A percentile compares a stretch with the other conserved stretches of the same genome.
Conservation (phyloP, 2,888 invertebrate genomes). For the Selenia dentaria region DNA sequence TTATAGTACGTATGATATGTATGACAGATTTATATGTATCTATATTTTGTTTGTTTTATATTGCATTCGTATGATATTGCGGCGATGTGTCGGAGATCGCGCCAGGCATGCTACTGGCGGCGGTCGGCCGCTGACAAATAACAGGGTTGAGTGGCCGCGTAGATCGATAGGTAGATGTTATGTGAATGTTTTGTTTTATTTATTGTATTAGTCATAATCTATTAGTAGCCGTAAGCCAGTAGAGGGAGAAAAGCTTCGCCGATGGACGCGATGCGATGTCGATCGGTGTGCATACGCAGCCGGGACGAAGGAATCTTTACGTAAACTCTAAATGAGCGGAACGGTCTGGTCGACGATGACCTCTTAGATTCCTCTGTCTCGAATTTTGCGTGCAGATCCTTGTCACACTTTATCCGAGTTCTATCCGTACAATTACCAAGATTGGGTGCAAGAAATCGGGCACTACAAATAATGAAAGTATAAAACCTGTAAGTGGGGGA, state of each 20-base stretch:
- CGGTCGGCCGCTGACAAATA: constrained; percentile 17
- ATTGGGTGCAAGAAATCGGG: too few relatives aligned
- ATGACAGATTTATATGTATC: constrained; percentile 51
- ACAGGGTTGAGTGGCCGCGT: constrained; percentile 51
- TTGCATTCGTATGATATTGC: constrained; percentile 56
- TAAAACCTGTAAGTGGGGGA: too few relatives aligned
- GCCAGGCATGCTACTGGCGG: constrained; percentile 24
- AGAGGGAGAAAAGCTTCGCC: constrained; percentile 62
- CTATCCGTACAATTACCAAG: too few relatives aligned
- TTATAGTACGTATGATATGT: constrained; percentile 60
- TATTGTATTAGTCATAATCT: constrained; percentile 38
- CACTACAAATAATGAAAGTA: too few relatives aligned
- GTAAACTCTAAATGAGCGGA: too few relatives aligned
- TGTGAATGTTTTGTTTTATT: constrained; percentile 56
- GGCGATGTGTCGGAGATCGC: constrained; percentile 41
- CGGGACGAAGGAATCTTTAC: constrained; percentile 48
- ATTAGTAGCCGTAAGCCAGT: constrained; percentile 55
- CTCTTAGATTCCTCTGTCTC: constrained; percentile 41
- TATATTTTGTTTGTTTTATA: constrained; percentile 40
- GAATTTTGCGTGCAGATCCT: constrained; percentile 45
- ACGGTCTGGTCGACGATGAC: too few relatives aligned
- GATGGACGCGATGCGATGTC: constrained; percentile 36
- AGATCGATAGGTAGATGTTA: constrained; percentile 80
- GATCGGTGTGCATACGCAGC: constrained; percentile 39
- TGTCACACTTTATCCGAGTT: constrained; percentile 51